Evolutionary conservation across 2,797 vertebrate genomes (phyloP).

Genomic region (Myiothlypis chrysogaster): DNA sequence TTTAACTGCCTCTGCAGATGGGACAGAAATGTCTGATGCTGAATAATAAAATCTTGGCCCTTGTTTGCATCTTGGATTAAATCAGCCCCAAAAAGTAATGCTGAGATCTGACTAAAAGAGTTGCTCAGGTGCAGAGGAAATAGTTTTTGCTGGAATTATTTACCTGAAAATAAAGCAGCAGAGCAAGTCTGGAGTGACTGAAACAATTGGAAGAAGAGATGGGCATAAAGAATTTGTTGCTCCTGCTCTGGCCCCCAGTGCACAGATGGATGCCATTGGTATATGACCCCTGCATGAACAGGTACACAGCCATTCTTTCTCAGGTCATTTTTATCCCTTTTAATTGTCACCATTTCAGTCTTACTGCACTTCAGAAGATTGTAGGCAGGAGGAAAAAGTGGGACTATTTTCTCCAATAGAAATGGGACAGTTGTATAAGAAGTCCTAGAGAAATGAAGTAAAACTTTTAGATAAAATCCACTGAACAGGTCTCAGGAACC

Average conservation of each 20-base stretch:
- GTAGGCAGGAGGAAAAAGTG: neutral
- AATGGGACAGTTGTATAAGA: neutral
- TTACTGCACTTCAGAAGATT: neutral
- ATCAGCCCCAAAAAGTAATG: neutral
- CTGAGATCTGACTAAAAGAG: neutral
- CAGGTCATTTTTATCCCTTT: rapidly evolving
- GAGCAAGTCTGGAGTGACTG: neutral
- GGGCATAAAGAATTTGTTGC: neutral
- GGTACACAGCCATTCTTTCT: neutral
- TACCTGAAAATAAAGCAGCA: neutral
- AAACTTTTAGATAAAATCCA: neutral
- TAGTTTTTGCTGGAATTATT: neutral
- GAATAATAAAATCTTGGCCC: neutral
- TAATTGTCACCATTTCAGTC: neutral
- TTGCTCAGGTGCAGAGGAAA: neutral
- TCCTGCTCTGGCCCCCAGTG: neutral
- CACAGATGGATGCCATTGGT: neutral
- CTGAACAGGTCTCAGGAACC: neutral
- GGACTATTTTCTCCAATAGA: neutral
- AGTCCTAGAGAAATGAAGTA: neutral
- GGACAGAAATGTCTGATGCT: neutral
- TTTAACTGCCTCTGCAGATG: neutral
- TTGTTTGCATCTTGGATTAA: neutral
- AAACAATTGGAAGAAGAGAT: neutral
- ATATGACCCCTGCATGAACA: neutral